A percentile compares a stretch with the other conserved stretches of the same genome.
Conservation (phyloP, 2,113 vertebrate genomes). For the Epinephelus lanceolatus region DNA sequence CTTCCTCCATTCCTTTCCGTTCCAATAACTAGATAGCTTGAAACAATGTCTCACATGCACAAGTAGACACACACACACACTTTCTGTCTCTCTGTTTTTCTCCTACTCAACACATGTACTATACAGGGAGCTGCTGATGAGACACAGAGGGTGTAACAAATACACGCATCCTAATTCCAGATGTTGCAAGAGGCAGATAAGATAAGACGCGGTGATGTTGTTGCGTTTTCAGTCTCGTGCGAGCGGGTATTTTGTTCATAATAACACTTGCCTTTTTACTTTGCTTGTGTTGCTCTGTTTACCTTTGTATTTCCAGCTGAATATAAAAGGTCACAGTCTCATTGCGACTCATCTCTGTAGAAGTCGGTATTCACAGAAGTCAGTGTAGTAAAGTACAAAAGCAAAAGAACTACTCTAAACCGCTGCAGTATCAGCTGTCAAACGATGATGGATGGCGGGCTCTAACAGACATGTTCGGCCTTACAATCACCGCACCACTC, state of each 20-base stretch:
- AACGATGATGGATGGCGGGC: conserved; percentile 55
- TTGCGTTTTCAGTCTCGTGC: conserved; percentile 1
- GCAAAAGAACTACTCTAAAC: background rate
- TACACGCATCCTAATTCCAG: conserved; percentile 15
- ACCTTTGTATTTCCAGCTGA: conserved; percentile 37
- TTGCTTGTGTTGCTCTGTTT: conserved; percentile 1
- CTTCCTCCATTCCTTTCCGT: conserved; percentile 70
- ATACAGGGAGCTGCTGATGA: conserved; percentile 32
- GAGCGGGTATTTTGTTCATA: background rate
- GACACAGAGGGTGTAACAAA: conserved; percentile 30
- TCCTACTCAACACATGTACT: conserved; percentile 12
- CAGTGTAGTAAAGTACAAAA: conserved; percentile 32
- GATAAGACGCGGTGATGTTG: conserved; percentile 6
- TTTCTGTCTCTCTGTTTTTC: background rate
- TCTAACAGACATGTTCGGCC: conserved; percentile 19
- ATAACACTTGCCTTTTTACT: background rate
- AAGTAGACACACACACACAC: conserved; percentile 16
- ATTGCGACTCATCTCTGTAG: conserved; percentile 29
- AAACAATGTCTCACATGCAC: conserved; percentile 67
- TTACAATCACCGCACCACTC: conserved; percentile 27
- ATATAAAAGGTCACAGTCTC: conserved; percentile 58
- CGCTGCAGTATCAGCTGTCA: conserved; percentile 54
- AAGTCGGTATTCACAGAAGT: conserved; percentile 33
- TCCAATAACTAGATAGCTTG: conserved; percentile 77
- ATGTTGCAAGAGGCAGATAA: conserved; percentile 35